Conservation (phyloP, 2,888 invertebrate genomes). For the Eugnorisma glareosa region DNA sequence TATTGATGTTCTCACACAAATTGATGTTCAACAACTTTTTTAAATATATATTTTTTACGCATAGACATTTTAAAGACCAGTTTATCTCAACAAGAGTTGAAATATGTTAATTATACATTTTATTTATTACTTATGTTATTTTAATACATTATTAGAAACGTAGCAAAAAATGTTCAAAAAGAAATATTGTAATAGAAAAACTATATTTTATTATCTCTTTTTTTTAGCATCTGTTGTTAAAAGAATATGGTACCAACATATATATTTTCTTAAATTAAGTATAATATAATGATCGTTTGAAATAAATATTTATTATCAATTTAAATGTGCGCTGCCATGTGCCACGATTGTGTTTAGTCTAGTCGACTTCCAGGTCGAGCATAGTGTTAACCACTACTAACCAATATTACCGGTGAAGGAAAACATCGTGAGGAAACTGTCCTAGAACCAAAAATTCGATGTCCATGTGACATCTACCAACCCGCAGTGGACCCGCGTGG, state of each 20-base stretch:
- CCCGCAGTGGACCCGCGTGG: no score
- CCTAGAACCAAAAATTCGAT: no score
- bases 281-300: not conserved
- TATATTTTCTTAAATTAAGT: not conserved
- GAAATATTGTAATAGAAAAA: slow-evolving; percentile 29
- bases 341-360: not conserved
- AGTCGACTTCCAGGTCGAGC: not conserved
- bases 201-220: slow-evolving; percentile 23
- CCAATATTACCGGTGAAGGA: no score
- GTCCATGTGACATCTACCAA: no score
- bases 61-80: slow-evolving; percentile 40
- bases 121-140: slow-evolving; percentile 60
- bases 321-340: not conserved
- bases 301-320: not conserved
- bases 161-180: slow-evolving; percentile 49
- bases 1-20: slow-evolving; percentile 41
- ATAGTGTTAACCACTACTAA: not conserved
- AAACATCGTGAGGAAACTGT: no score
- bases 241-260: not conserved
- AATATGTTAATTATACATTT: slow-evolving; percentile 54
- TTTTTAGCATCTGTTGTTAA: slow-evolving; percentile 32
- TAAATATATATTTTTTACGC: slow-evolving; percentile 26
- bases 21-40: slow-evolving; percentile 53
- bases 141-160: slow-evolving; percentile 49
- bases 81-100: slow-evolving; percentile 13